Evolutionary conservation across 2,888 invertebrate genomes (phyloP), one percentile per base, ranked within the genome.

Genomic region (Ennomos fuscantarius): DNA sequence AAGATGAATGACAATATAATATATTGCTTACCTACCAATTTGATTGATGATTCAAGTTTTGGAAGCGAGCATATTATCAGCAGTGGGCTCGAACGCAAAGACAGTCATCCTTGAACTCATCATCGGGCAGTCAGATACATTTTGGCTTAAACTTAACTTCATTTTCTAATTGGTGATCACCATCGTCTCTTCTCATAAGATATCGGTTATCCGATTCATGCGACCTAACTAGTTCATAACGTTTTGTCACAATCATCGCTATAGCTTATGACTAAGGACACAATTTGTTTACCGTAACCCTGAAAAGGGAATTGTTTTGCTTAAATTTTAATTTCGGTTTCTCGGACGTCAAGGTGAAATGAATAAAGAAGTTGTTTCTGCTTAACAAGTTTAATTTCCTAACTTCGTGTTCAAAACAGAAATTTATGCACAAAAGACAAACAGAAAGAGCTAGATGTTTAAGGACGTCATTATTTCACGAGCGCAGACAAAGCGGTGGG

Each of bases 291-390:
- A 76, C 73, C 70, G 62, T 65, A 59, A 58, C 60, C 72, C 67
- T 58, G 63, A 75, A 79, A 82, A 77, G 76, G 79, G 78, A 71
- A 78, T 81, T 78, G 72, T 78, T 81, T 78, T 72, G 72, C 74
- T 76, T 78, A 72, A 80, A 79, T 82, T 86, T 84, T 79, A 84
- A 81, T 86, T 85, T 77, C 69, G 65, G 69, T 66, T 68, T 68
- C 70, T 66, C 68, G 65, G 71, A 70, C 74, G 76, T 72, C 73
- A 76, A 81, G 78, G 75, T 76, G 78, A 66, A 72, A 66, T 69
- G 73, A 77, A 78, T 78, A 82, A 80, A 81, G 79, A 76, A 77
- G 69, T 80, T 79, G 73, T 76, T 77, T 74, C 72, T 66, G 68
- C 58, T 65, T 66, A 67, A 68, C 68, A 72, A 74, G 69, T 78